Conservation (phyloP, 2,797 vertebrate genomes). For the Onychomys torridus region DNA sequence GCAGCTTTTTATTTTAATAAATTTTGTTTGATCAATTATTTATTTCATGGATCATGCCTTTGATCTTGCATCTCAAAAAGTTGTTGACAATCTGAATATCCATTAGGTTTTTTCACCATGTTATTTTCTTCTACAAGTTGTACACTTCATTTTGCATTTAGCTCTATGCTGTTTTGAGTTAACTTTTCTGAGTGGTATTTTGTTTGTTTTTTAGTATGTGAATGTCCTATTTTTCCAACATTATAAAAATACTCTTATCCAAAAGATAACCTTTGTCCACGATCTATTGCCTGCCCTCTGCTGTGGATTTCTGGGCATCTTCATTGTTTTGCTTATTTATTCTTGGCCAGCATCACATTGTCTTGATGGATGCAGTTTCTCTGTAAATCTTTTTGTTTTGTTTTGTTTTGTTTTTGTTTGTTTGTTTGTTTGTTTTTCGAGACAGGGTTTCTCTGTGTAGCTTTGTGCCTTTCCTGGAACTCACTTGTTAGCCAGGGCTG, state of each 20-base stretch:
- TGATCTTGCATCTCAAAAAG: not conserved
- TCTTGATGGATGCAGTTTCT: not conserved
- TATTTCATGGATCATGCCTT: not conserved
- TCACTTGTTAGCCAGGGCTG: too few relatives aligned
- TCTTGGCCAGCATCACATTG: not conserved
- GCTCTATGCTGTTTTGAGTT: not conserved
- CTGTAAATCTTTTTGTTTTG: not conserved
- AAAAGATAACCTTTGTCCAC: not conserved
- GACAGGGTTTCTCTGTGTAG: too few relatives aligned
- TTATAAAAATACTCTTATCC: not conserved
- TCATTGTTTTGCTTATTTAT: not conserved
- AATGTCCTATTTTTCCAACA: not conserved
- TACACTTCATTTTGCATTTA: not conserved
- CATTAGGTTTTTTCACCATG: not conserved
- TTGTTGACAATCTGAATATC: not conserved
- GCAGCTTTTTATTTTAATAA: not conserved
- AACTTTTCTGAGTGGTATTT: not conserved
- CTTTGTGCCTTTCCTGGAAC: too few relatives aligned
- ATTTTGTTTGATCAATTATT: not conserved
- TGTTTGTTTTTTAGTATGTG: not conserved
- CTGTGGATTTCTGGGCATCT: not conserved
- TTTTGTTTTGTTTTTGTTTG: too few relatives aligned
- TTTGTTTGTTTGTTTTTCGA: too few relatives aligned
- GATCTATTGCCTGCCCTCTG: too few relatives aligned
- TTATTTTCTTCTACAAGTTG: not conserved